Percentiles rank a stretch among this genome's conserved stretches.
Conservation (phyloP, 2,888 invertebrate species). For the Neoscelio sp. region DNA sequence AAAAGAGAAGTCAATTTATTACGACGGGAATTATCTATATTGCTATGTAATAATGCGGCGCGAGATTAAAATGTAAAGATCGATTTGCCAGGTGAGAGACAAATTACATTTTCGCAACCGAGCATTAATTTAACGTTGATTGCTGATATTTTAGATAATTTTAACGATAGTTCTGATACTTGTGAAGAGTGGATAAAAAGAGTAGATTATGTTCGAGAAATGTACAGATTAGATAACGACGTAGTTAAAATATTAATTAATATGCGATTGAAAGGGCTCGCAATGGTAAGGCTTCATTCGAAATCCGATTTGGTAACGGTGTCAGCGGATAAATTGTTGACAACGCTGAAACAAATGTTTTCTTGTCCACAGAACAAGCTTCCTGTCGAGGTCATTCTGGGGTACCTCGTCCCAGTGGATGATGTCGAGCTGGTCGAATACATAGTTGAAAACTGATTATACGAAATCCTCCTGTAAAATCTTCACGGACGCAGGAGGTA, state of each 20-base stretch:
- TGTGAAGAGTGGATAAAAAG: too few species aligned
- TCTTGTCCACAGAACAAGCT: constrained; percentile 8
- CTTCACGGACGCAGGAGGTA: too few species aligned
- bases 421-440: constrained; percentile 64
- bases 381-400: constrained; percentile 41
- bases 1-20: not conserved
- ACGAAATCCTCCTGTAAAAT: too few species aligned
- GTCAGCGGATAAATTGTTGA: not conserved
- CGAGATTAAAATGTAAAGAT: too few species aligned
- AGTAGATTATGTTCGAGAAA: too few species aligned
- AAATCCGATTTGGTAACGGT: constrained; percentile 11
- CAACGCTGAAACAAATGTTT: constrained; percentile 11
- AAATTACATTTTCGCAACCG: too few species aligned
- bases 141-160: constrained; percentile 7
- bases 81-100: too few species aligned
- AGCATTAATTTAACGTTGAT: not conserved
- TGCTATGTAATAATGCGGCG: too few species aligned
- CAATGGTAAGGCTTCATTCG: too few species aligned
- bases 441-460: too few species aligned
- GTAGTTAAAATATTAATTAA: not conserved
- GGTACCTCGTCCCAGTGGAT: constrained; percentile 52
- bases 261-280: constrained; percentile 3
- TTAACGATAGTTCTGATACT: not conserved
- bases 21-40: too few species aligned
- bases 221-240: too few species aligned